These are phyloP conservation scores for Chaetura pelagica DNA, from an alignment of 2,113 vertebrate species.

Conservation along the genomic window DNA sequence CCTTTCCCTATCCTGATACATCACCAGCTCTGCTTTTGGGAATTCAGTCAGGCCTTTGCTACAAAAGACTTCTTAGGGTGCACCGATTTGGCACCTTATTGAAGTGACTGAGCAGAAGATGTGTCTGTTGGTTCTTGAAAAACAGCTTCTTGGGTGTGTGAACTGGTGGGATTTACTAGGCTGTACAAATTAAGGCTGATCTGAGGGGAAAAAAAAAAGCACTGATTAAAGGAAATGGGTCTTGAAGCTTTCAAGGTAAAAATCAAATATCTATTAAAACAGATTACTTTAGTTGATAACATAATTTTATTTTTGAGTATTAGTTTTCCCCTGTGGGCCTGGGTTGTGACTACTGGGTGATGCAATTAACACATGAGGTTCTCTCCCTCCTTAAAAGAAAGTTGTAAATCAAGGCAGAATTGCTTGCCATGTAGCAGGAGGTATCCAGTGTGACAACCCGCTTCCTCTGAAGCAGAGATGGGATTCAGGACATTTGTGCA, in stretches of 20 bases:
- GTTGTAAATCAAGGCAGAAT: neutral
- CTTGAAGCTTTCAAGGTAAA: neutral
- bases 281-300: neutral
- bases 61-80: neutral
- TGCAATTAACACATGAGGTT: neutral
- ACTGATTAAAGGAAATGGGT: neutral
- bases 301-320: neutral
- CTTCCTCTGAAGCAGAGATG: neutral
- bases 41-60: neutral
- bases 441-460: neutral
- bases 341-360: neutral
- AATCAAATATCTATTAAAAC: neutral
- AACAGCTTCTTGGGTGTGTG: neutral
- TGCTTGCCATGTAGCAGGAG: neutral
- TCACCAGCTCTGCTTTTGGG: neutral
- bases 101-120: neutral
- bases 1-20: neutral
- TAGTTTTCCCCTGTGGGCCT: neutral
- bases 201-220: neutral
- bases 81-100: neutral
- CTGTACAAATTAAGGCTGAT: neutral
- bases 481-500: neutral
- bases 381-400: neutral
- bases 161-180: neutral
- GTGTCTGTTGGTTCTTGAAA: neutral